A percentile compares a stretch with the other conserved stretches of the same genome.
These are phyloP conservation scores for Apteryx owenii DNA, from an alignment of 2,113 vertebrate species.

Conservation along the genomic window DNA sequence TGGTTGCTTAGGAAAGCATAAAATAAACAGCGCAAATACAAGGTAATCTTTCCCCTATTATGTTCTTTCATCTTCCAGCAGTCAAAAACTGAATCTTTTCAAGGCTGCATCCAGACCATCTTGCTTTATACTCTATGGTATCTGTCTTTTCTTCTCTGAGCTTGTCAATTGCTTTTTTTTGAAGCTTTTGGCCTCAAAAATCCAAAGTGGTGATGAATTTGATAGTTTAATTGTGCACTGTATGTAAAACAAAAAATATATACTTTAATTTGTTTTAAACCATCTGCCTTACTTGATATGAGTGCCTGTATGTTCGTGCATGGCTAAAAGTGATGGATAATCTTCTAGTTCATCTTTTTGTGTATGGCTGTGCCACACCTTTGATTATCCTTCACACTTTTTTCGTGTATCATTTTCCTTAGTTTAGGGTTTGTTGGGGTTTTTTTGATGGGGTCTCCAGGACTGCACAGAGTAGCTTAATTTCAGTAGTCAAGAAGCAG, in stretches of 20 bases:
- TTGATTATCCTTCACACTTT: neutral
- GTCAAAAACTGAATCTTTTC: neutral
- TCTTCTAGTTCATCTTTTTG: neutral
- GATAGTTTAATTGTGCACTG: neutral
- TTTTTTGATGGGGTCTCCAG: neutral
- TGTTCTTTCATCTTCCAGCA: neutral
- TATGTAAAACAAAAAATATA: neutral
- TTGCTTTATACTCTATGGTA: neutral
- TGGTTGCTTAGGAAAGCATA: neutral
- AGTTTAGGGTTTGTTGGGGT: neutral
- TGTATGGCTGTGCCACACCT: accelerated
- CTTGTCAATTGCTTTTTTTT: neutral
- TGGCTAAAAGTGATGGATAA: neutral
- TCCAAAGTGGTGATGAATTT: neutral
- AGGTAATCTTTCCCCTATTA: neutral
- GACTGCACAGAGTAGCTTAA: neutral
- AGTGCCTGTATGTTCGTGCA: neutral
- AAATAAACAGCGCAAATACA: neutral
- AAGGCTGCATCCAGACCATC: neutral
- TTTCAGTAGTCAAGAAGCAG: neutral
- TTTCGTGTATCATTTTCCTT: neutral
- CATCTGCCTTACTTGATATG: neutral
- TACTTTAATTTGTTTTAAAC: neutral
- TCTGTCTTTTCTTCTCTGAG: neutral
- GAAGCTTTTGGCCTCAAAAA: neutral